These are phyloP conservation scores for Karalla daura DNA, from an alignment of 2,797 vertebrate genomes.

Conservation along the genomic window DNA sequence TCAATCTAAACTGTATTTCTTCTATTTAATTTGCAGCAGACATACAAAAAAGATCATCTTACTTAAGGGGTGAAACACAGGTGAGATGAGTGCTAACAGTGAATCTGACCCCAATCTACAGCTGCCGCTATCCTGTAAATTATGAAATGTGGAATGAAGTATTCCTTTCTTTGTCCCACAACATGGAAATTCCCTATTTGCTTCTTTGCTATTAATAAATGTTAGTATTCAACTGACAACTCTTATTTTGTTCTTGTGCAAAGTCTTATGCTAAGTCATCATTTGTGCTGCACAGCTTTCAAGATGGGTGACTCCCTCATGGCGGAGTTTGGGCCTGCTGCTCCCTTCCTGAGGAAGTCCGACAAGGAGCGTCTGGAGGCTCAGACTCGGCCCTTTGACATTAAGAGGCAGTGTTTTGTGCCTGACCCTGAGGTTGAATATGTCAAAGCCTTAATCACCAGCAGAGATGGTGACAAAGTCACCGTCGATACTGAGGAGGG, in stretches of 20 bases:
- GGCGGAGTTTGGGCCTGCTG: conserved; percentile 85
- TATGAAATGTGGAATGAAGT: not conserved
- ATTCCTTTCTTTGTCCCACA: too few relatives aligned
- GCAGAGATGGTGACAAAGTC: conserved; percentile 86
- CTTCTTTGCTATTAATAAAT: not conserved
- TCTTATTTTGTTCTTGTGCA: too few relatives aligned
- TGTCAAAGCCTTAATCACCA: conserved; percentile 83
- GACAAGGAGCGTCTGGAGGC: conserved; percentile 87
- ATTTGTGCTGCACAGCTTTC: conserved; percentile 32
- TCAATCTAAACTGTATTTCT: not conserved
- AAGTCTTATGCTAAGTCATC: not conserved
- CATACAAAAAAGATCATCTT: not conserved
- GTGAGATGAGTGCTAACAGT: not conserved
- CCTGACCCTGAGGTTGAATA: conserved; percentile 86
- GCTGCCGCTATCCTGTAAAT: not conserved
- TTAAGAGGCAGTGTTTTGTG: conserved; percentile 89
- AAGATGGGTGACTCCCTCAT: conserved; percentile 69
- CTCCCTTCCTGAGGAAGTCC: conserved; percentile 86
- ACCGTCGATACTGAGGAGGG: conserved; percentile 85
- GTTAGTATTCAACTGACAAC: not conserved
- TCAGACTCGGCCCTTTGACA: conserved; percentile 88
- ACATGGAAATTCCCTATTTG: too few relatives aligned
- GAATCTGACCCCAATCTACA: not conserved
- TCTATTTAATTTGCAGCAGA: conserved; percentile 4
- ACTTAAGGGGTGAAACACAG: not conserved